Percentiles rank a stretch among this genome's conserved stretches.
Evolutionary conservation across 30 jellyfish, hydroid and myxozoan species (phyloP).

Genomic region (Turritopsis rubra): DNA sequence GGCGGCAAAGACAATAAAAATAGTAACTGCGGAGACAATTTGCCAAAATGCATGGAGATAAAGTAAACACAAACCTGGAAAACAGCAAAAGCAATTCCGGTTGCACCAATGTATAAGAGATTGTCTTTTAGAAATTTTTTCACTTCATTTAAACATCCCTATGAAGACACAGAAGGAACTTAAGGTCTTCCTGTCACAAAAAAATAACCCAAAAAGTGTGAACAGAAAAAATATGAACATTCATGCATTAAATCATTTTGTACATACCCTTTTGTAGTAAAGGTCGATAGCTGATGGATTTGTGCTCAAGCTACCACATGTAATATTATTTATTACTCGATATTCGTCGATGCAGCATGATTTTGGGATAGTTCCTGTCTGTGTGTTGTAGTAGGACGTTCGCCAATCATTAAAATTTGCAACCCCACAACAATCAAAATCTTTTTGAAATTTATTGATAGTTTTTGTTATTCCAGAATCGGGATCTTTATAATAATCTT

Average conservation of each 20-base stretch:
- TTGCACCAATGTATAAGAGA: background rate
- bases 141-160: background rate
- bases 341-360: conserved; percentile 3
- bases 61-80: background rate
- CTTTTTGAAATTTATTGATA: conserved; percentile 56
- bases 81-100: background rate
- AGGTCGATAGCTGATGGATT: background rate
- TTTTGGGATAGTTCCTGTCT: background rate
- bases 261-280: background rate
- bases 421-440: conserved; percentile 73
- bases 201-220: too few species aligned
- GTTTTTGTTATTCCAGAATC: conserved; percentile 59
- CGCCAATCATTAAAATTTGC: conserved; percentile 42
- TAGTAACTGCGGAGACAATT: too few species aligned
- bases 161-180: background rate
- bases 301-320: background rate
- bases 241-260: too few species aligned
- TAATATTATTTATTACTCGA: too few species aligned
- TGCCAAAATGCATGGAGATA: too few species aligned
- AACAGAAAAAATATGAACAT: too few species aligned
- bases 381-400: conserved; percentile 18
- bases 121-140: background rate
- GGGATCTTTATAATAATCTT: conserved; percentile 28
- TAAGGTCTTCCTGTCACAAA: too few species aligned
- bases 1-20: too few species aligned